A percentile compares a stretch with the other conserved stretches of the same genome.
Conservation (phyloP, 2,113 vertebrate species). For the Thamnophis sirtalis region DNA sequence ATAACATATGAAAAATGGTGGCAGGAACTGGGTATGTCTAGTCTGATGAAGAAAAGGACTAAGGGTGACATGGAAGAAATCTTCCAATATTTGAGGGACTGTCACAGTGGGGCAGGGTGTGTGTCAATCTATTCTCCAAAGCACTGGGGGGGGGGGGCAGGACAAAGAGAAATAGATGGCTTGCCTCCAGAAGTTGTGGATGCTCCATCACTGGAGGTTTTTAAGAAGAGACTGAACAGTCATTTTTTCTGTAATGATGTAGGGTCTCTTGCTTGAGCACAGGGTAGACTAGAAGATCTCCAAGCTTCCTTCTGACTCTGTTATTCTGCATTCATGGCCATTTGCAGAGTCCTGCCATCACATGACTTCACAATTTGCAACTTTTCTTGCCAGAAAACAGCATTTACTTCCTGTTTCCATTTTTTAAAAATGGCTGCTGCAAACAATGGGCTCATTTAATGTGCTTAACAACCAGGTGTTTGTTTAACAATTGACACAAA, state of each 20-base stretch:
- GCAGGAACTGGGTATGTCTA: not conserved
- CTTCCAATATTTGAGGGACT: not conserved
- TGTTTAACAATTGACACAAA: too few relatives aligned
- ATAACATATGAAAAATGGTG: not conserved
- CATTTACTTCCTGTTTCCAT: not conserved
- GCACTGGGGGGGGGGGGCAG: not conserved
- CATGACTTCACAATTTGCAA: not conserved
- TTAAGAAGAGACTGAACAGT: not conserved
- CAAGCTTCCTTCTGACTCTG: not conserved
- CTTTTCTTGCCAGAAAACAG: not conserved
- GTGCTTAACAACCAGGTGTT: not conserved
- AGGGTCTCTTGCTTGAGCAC: not conserved
- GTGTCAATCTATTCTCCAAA: not conserved
- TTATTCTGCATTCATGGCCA: not conserved
- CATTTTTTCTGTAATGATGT: not conserved
- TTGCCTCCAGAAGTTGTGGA: not conserved
- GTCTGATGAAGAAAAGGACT: not conserved
- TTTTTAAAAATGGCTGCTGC: not conserved
- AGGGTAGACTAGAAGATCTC: not conserved
- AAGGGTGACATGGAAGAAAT: not conserved
- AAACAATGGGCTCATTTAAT: not conserved
- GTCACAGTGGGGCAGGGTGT: too few relatives aligned
- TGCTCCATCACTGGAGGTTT: not conserved
- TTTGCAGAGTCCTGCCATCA: not conserved
- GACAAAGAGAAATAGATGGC: not conserved